Evolutionary conservation across 2,113 vertebrate species (phyloP).

Genomic region (Synodontis membranacea): DNA sequence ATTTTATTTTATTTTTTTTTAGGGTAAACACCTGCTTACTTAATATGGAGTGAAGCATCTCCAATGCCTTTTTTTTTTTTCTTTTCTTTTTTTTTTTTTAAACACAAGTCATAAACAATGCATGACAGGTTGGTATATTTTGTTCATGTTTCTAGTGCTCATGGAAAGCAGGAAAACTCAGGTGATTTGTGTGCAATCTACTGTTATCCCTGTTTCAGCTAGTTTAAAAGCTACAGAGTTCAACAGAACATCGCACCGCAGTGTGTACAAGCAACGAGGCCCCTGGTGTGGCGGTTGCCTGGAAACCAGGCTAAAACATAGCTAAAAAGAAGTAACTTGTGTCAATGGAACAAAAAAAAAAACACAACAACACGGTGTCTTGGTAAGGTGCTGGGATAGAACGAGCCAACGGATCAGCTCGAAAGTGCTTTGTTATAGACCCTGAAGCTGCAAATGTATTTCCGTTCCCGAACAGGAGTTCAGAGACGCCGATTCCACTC

Average conservation of each 20-base stretch:
- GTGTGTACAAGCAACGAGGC: no score
- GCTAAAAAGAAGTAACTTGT: not conserved
- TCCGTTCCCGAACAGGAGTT: not conserved
- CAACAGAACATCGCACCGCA: not conserved
- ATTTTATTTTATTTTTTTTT: not conserved
- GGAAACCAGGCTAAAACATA: not conserved
- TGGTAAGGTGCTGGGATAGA: no score
- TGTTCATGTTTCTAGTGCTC: not conserved
- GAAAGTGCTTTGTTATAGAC: not conserved
- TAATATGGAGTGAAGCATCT: not conserved
- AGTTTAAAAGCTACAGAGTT: not conserved
- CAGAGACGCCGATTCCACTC: constrained; percentile 8
- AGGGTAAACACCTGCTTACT: not conserved
- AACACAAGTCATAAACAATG: not conserved
- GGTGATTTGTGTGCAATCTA: not conserved
- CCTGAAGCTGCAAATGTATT: not conserved
- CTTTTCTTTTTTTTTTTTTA: no score
- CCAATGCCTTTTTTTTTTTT: not conserved
- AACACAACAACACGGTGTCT: no score
- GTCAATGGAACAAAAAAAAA: no score
- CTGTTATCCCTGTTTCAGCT: not conserved
- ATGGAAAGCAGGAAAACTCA: not conserved
- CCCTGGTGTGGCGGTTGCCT: not conserved
- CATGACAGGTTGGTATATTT: not conserved
- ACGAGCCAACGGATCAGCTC: not conserved